These are phyloP conservation scores for Centruroides vittatus DNA, from an alignment of 1,140 invertebrate genomes.

Conservation along the genomic window DNA sequence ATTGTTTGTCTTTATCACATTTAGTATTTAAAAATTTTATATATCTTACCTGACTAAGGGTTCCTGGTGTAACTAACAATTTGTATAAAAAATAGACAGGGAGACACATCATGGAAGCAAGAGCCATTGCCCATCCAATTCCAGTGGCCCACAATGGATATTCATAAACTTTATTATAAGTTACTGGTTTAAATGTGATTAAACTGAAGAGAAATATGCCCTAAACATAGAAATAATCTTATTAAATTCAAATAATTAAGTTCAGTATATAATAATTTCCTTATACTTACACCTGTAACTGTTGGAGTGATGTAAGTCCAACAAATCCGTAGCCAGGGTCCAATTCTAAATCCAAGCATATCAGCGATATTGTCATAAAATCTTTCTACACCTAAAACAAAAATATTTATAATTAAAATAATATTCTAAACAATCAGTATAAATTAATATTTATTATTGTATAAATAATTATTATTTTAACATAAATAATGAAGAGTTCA, in stretches of 20 bases:
- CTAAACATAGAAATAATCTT: slow-evolving; percentile 26
- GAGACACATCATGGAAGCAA: slow-evolving; percentile 42
- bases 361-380: slow-evolving; percentile 46
- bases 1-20: too few species aligned
- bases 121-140: slow-evolving; percentile 46
- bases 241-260: slow-evolving; percentile 1
- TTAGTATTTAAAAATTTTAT: neutral
- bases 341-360: slow-evolving; percentile 35
- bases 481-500: neutral
- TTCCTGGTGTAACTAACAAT: slow-evolving; percentile 29
- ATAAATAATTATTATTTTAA: neutral
- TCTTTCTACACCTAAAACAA: slow-evolving; percentile 37
- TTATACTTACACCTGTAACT: slow-evolving; percentile 29
- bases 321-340: slow-evolving; percentile 35
- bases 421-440: neutral
- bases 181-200: slow-evolving; percentile 36
- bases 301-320: slow-evolving; percentile 37
- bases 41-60: slow-evolving; percentile 19
- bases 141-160: slow-evolving; percentile 46
- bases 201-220: slow-evolving; percentile 44
- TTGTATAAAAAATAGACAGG: slow-evolving; percentile 40
- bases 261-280: neutral
- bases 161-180: slow-evolving; percentile 31
- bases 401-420: too few species aligned
- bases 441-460: neutral